Conservation (phyloP, 2,888 invertebrate genomes). For the Erannis defoliaria region DNA sequence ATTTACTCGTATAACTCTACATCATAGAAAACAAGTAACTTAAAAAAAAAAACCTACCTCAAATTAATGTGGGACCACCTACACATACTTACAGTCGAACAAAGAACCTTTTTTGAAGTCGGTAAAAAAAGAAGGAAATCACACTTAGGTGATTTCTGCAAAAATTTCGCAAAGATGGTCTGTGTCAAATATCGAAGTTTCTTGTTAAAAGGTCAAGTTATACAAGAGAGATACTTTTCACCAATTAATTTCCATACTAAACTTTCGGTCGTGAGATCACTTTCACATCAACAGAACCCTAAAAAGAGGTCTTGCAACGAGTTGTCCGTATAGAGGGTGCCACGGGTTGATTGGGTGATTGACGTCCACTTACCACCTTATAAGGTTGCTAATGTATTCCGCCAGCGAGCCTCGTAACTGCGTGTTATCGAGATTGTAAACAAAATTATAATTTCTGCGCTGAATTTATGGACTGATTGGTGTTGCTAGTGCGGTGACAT, state of each 20-base stretch:
- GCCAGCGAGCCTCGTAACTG: conserved; percentile 55
- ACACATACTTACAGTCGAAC: too few species aligned
- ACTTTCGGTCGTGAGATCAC: not conserved
- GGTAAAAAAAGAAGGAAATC: too few species aligned
- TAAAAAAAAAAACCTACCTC: too few species aligned
- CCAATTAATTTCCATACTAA: conserved; percentile 1
- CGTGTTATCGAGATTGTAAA: conserved; percentile 70
- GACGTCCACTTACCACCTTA: conserved; percentile 59
- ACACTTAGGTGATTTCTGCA: too few species aligned
- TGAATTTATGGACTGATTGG: conserved; percentile 35
- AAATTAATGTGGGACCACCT: too few species aligned
- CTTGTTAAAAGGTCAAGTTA: too few species aligned
- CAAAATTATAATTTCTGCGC: conserved; percentile 46
- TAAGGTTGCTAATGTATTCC: conserved; percentile 61
- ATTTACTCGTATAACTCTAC: too few species aligned
- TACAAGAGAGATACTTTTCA: not conserved
- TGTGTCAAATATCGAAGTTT: too few species aligned
- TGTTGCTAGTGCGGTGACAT: conserved; percentile 12
- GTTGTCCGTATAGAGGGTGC: conserved; percentile 54
- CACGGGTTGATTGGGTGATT: conserved; percentile 79
- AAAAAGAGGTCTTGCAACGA: conserved; percentile 29
- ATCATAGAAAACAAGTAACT: too few species aligned
- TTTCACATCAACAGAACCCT: conserved; percentile 38
- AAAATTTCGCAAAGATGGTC: too few species aligned
- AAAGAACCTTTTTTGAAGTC: too few species aligned